These are phyloP conservation scores for Xylota sylvarum DNA, from an alignment of 2,888 invertebrate species.

Conservation along the genomic window DNA sequence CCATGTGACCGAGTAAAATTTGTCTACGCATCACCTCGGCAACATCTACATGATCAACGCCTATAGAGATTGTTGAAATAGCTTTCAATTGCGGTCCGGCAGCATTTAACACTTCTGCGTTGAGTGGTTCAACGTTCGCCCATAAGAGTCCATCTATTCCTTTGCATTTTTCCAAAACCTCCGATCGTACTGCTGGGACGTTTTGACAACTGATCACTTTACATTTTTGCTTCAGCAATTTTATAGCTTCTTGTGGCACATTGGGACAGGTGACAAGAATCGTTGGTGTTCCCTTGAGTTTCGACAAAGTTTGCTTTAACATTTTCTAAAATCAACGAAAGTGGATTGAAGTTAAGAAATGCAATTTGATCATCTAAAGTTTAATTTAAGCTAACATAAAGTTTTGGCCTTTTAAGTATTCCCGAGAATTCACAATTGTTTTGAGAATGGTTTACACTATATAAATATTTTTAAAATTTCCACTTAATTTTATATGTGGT, in stretches of 20 bases:
- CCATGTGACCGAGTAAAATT: slow-evolving; percentile 93
- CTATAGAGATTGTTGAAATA: slow-evolving; percentile 94
- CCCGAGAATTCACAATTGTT: too few relatives aligned
- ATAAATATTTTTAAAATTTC: too few relatives aligned
- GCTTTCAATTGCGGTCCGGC: slow-evolving; percentile 89
- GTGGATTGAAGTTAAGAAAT: too few relatives aligned
- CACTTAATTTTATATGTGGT: too few relatives aligned
- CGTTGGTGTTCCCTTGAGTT: slow-evolving; percentile 83
- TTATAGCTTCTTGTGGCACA: slow-evolving; percentile 88
- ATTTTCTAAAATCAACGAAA: slow-evolving; percentile 31
- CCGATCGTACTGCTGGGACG: slow-evolving; percentile 80
- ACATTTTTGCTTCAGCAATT: slow-evolving; percentile 87
- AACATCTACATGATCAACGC: slow-evolving; percentile 93
- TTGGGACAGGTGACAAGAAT: slow-evolving; percentile 90
- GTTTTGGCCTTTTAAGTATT: too few relatives aligned
- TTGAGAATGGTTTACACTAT: too few relatives aligned
- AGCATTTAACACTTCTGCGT: slow-evolving; percentile 82
- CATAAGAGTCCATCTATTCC: slow-evolving; percentile 84
- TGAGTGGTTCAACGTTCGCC: slow-evolving; percentile 81
- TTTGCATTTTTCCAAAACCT: slow-evolving; percentile 82
- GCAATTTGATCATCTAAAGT: too few relatives aligned
- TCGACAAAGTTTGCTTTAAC: slow-evolving; percentile 25
- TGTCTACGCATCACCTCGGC: slow-evolving; percentile 89
- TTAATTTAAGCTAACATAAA: too few relatives aligned
- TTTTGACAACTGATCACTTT: slow-evolving; percentile 81